phyloP scores from a whole-genome alignment of 2,797 vertebrate species.

The Gallinago nigripennis region DNA sequence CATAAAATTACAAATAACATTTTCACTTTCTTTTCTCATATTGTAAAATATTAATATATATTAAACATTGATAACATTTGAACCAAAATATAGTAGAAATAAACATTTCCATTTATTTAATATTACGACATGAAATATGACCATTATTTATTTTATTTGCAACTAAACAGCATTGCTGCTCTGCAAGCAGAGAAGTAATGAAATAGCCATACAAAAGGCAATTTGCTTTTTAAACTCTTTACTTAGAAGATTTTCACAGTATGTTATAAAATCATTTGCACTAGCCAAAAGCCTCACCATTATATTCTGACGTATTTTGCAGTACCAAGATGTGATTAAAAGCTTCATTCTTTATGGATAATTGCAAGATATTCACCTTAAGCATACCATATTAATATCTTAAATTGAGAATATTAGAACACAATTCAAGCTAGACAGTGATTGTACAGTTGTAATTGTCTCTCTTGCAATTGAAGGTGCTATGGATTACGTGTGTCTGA shows the following conservation, averaged over 20 bases:
- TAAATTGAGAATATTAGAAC: neutral
- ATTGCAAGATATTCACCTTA: neutral
- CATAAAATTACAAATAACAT: neutral
- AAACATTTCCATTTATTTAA: neutral
- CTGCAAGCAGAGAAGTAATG: neutral
- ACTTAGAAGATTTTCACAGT: neutral
- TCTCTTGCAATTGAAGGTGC: neutral
- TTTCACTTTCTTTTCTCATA: neutral
- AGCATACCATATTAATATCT: neutral
- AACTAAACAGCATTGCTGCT: neutral
- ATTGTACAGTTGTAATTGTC: neutral
- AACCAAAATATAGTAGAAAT: neutral
- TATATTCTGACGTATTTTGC: neutral
- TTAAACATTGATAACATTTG: neutral
- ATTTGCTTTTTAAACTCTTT: neutral
- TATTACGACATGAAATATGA: neutral
- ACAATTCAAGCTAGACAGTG: neutral
- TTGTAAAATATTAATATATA: neutral
- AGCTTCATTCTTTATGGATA: neutral
- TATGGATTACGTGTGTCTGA: neutral
- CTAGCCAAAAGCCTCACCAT: neutral
- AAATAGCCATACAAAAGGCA: neutral
- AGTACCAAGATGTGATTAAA: neutral
- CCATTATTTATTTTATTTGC: neutral
- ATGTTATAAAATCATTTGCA: neutral